These are phyloP conservation scores for Byasa hedistus DNA, from an alignment of 2,888 invertebrate species.

Conservation along the genomic window DNA sequence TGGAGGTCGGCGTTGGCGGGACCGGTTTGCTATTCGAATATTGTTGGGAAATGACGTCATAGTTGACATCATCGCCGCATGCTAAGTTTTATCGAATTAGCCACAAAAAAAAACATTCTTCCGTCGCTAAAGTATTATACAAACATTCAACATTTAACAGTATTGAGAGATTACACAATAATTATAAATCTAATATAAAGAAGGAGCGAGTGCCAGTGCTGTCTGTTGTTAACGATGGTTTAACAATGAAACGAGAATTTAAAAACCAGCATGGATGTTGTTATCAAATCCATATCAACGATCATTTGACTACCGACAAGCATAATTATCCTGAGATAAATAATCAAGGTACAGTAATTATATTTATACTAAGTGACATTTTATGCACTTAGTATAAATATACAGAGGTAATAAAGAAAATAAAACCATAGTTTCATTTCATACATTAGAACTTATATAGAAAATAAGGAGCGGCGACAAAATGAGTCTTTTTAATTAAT, in stretches of 20 bases:
- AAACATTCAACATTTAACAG: background rate
- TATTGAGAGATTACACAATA: background rate
- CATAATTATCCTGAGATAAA: background rate
- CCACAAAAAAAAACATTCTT: constrained; percentile 8
- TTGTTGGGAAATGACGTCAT: constrained; percentile 64
- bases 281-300: background rate
- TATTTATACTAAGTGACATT: background rate
- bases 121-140: constrained; percentile 1
- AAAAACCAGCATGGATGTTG: background rate
- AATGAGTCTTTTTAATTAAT: constrained; percentile 48
- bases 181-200: background rate
- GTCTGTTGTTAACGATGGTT: background rate
- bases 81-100: constrained; percentile 14
- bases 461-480: constrained; percentile 29
- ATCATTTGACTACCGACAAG: background rate
- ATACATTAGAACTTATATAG: constrained; percentile 12
- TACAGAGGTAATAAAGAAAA: too few relatives aligned
- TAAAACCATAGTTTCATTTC: too few relatives aligned
- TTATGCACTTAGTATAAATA: too few relatives aligned
- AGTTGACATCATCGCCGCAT: constrained; percentile 59
- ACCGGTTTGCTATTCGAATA: constrained; percentile 61
- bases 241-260: background rate
- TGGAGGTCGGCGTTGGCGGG: constrained; percentile 64
- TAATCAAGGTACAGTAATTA: background rate
- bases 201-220: background rate